Evolutionary conservation across 2,797 vertebrate species (phyloP), one percentile per base, ranked within the genome.

Genomic region (Anisognathus igniventris): DNA sequence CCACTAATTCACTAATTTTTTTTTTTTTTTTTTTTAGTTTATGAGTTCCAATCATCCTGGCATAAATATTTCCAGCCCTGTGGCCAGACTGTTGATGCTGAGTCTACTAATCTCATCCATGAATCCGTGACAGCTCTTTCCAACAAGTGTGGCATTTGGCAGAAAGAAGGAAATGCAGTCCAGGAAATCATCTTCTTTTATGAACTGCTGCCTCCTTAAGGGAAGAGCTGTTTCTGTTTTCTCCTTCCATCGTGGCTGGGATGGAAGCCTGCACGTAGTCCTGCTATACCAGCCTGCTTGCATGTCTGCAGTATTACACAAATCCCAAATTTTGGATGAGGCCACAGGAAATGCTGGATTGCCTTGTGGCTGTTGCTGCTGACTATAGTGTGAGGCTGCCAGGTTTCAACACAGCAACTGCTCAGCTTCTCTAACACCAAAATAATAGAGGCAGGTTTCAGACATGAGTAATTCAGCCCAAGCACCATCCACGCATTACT

Each of bases 101-200:
- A 80, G 37, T 21, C 42, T 58, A 25, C 31, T 31, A 28, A 42
- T 74, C 10, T 80, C 33, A 66, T 47, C 74, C 45, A 54, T 0
- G 1, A 60, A 33, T 47, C 64, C 28, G 16, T 33, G 25, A 45
- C 44, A 56, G 57, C 22, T 78, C 31, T 37, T 93, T 57, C 64
- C 10, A 85, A 24, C 8, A 20, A 56, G 21, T 1, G 0, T 45
- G 37, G 18, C 14, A 48, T 74, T 85, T 67, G 27, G 15, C 58
- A 33, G 27, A 64, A 53, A 79, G 31, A n/a, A 74, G 22, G 17
- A 56, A 51, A 56, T 0, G 0, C 0, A 0, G 39, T 28, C 56
- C 37, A 60, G 67, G 48, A 92, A 75, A 64, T 11, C 10, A 47
- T 35, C 11, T 61, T 86, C 2, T 2, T 54, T 91, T 66, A 61